Conservation (phyloP, 2,797 vertebrate species). For the Megalops cyprinoides region DNA sequence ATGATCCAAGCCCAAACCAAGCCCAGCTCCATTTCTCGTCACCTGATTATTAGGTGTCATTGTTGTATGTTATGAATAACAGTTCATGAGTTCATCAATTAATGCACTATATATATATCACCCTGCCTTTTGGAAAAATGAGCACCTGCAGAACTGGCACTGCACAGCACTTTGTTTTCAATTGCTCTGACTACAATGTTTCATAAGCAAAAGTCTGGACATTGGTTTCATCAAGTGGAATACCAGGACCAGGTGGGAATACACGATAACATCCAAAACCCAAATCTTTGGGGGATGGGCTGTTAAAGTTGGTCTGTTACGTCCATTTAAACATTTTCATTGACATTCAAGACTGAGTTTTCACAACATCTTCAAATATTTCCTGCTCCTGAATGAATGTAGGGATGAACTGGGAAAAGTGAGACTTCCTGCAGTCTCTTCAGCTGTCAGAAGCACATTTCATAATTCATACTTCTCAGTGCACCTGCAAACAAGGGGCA, state of each 20-base stretch:
- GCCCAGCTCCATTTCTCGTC: background rate
- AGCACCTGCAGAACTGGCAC: slow-evolving; percentile 32
- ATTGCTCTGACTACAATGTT: slow-evolving; percentile 36
- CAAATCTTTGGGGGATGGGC: slow-evolving; percentile 32
- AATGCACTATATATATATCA: background rate
- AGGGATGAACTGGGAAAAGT: slow-evolving; percentile 27
- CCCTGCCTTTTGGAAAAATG: slow-evolving; percentile 15
- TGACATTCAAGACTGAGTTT: slow-evolving; percentile 28
- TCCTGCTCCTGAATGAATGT: slow-evolving; percentile 32
- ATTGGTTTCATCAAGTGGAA: slow-evolving; percentile 39
- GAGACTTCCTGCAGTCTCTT: slow-evolving; percentile 45
- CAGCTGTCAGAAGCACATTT: slow-evolving; percentile 45
- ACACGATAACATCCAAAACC: slow-evolving; percentile 25
- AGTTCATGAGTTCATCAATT: background rate
- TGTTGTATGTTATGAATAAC: too few species aligned
- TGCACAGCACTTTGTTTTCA: slow-evolving; percentile 34
- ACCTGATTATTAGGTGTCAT: background rate
- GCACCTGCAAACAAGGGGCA: slow-evolving; percentile 8
- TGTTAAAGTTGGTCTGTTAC: slow-evolving; percentile 38
- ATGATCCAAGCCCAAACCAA: background rate
- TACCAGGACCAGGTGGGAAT: slow-evolving; percentile 36
- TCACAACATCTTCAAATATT: slow-evolving; percentile 39
- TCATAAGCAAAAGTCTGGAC: slow-evolving; percentile 29
- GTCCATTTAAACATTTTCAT: slow-evolving; percentile 39
- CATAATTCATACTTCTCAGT: slow-evolving; percentile 23